Base-by-base conservation (phyloP, 2,797 vertebrate genomes). In the Sebastes cheni region DNA sequence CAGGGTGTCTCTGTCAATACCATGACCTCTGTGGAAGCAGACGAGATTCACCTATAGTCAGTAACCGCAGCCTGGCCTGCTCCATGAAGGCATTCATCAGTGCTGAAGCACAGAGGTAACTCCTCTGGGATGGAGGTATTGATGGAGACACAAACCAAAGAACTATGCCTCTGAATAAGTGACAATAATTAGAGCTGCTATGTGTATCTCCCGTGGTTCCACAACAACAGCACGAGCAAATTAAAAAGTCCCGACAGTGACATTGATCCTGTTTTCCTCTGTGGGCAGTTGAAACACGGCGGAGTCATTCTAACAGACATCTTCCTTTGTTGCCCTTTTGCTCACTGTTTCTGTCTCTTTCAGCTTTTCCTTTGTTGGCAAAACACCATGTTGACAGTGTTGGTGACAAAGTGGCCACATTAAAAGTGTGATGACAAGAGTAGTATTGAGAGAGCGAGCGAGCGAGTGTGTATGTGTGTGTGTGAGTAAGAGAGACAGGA, bases 231-330 rank as follows among this genome's bases (percentile, higher is more conserved):
- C 88, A 67, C 77, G 88, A 87, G 81, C 80, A 88, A 91, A 94
- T 91, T 84, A 90, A 89, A 92, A 91, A 89, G 83, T 88, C 91
- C 85, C 85, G 77, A 32, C 84, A 82, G 89, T 86, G 82, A 86
- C 90, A 92, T 91, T 77, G 91, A 93, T 93, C 83, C 67, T n/a
- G 62, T 90, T 83, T 83, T 78, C 73, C 90, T 86, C 86, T 80
- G 86, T 76, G 86, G 77, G 64, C 84, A 60, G 71, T 84, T 86
- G 66, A 90, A 87, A 80, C 78, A 30, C 69, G 0, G 25, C 22
- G n/a, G 74, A 84, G 72, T 86, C 82, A 82, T 85, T 87, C 72
- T 42, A 81, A 36, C 62, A 75, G 81, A 92, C 90, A 70, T 89
- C 89, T 90, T 89, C 72, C 81, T 89, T 84, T 87, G 77, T 90